Evolutionary conservation across 2,113 vertebrate genomes (phyloP), one percentile per base, ranked within the genome.

Genomic region (Pterocles gutturalis): DNA sequence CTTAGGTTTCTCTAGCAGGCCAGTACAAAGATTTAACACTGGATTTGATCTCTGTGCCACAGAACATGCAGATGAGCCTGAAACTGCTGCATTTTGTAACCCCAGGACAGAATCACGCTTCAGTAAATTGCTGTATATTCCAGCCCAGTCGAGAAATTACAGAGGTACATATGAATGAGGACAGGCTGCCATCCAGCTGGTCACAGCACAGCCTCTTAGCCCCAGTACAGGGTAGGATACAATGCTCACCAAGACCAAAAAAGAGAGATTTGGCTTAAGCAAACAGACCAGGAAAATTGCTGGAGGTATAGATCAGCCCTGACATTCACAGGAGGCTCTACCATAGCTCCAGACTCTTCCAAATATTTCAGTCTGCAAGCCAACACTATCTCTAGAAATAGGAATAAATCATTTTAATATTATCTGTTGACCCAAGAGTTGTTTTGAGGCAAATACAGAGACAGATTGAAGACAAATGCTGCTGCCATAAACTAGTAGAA

Each of bases 381-480:
- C 69, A 79, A 34, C 33, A 29, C 41, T 57, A 83, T 36, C 60
- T 78, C 76, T 21, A 89, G 55, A n/a, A 61, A 49, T 46, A 75
- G 82, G 75, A 94, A 93, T 82, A 78, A 94, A 83, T 95, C 61
- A 92, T 71, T 87, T 79, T 53, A 83, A 89, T 87, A 81, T 46
- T 66, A 57, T 29, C 48, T 84, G 45, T 87, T 96, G 92, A 94
- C 83, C 93, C 72, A 17, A 14, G 72, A 92, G 83, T 22, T 92
- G 85, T 70, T 92, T 77, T 65, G 76, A 93, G 88, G 83, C 92
- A 93, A 84, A 65, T 45, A 58, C 0, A 11, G 29, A 83, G 75
- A 85, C 48, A 81, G 64, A 79, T 2, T 69, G 70, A 84, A 92
- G 89, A 95, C 31, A 89, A 96, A 89, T 13, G 38, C 73, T 38